Evolutionary conservation across 2,113 vertebrate genomes (phyloP).

Genomic region (Bujurquina vittata): DNA sequence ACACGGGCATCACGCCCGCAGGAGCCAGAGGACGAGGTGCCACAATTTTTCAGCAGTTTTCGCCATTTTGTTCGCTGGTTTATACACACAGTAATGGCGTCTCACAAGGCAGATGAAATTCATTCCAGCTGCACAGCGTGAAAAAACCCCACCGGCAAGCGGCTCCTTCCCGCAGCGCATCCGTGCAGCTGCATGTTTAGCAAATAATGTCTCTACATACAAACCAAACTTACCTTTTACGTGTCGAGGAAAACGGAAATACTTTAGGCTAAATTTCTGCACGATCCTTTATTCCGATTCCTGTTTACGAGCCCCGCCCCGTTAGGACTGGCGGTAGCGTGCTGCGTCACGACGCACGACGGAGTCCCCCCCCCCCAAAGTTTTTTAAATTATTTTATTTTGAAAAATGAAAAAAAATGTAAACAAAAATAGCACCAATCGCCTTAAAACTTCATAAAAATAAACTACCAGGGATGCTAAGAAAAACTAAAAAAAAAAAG

Average conservation of each 20-base stretch:
- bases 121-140: slow-evolving; percentile 42
- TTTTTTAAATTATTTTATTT: no score
- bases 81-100: slow-evolving; percentile 81
- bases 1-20: neutral
- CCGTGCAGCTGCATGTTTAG: slow-evolving; percentile 12
- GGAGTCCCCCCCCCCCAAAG: neutral
- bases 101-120: slow-evolving; percentile 69
- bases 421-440: no score
- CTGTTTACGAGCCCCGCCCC: slow-evolving; percentile 81
- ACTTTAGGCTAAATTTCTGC: slow-evolving; percentile 68
- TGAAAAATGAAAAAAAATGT: neutral
- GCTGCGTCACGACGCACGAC: slow-evolving; percentile 51
- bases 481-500: neutral
- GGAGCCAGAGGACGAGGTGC: neutral
- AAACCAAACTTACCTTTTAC: slow-evolving; percentile 64
- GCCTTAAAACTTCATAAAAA: no score
- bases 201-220: fast-evolving
- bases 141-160: neutral
- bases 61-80: slow-evolving; percentile 84
- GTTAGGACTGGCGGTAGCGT: slow-evolving; percentile 64
- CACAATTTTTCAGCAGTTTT: slow-evolving; percentile 63
- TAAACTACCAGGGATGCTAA: neutral
- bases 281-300: slow-evolving; percentile 82
- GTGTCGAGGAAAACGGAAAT: slow-evolving; percentile 39
- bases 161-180: neutral